phyloP scores from a whole-genome alignment of 2,113 vertebrate species.

The Etia nguti region DNA sequence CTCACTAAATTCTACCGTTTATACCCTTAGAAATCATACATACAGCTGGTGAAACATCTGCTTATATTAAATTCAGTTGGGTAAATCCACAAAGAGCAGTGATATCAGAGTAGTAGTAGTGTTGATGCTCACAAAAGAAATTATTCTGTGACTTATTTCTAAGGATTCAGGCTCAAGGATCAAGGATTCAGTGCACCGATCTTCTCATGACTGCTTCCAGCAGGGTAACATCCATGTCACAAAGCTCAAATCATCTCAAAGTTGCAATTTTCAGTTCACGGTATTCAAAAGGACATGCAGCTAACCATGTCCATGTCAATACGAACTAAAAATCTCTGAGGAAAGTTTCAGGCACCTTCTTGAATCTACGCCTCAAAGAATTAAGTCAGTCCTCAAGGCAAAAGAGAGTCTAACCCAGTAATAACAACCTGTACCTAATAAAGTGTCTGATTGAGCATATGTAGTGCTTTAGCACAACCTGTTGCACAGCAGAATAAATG shows the following conservation, averaged over 20 bases:
- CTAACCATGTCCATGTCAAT: background rate
- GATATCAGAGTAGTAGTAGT: background rate
- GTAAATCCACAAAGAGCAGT: background rate
- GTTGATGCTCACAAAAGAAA: background rate
- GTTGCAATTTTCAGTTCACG: rapidly evolving
- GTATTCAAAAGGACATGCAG: background rate
- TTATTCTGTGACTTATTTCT: background rate
- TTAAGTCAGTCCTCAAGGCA: background rate
- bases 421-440: background rate
- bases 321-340: background rate
- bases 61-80: background rate
- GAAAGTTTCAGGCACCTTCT: background rate
- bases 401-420: background rate
- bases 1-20: background rate
- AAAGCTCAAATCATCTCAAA: background rate
- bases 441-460: background rate
- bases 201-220: background rate
- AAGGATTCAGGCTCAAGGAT: background rate
- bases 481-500: background rate
- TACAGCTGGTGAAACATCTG: background rate
- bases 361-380: background rate
- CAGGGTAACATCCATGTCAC: background rate
- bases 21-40: background rate
- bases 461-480: background rate
- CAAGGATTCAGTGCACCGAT: background rate